These are phyloP conservation scores for Tachysurus fulvidraco DNA, from an alignment of 2,113 vertebrate species.

Conservation along the genomic window DNA sequence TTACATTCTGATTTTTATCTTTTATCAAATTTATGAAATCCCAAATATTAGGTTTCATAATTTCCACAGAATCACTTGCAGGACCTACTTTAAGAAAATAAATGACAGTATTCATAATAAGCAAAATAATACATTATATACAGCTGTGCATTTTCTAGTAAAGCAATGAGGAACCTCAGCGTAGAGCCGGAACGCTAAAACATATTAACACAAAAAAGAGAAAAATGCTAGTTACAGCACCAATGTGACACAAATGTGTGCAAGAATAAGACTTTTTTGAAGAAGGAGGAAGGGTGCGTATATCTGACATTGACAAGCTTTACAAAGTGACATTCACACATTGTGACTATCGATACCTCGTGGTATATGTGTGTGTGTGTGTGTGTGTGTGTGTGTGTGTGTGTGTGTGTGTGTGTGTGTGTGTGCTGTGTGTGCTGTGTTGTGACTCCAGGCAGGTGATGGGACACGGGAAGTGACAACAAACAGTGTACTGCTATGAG, in stretches of 20 bases:
- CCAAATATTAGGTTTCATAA: neutral
- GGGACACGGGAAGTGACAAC: constrained; percentile 18
- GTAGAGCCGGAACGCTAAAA: neutral
- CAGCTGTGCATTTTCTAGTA: neutral
- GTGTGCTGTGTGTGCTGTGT: neutral
- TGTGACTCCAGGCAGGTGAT: constrained; percentile 30
- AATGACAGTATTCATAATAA: constrained; percentile 2
- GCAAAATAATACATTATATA: neutral
- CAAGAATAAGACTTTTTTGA: neutral
- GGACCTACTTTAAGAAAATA: neutral
- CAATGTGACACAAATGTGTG: neutral
- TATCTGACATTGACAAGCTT: neutral
- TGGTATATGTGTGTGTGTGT: neutral
- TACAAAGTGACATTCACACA: constrained; percentile 11
- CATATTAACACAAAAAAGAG: constrained; percentile 10
- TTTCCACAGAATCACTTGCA: neutral
- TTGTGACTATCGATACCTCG: neutral
- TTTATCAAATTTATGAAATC: neutral
- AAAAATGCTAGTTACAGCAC: neutral
- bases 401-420: neutral
- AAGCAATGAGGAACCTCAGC: neutral
- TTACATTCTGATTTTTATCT: neutral
- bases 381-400: neutral
- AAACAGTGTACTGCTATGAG: constrained; percentile 38
- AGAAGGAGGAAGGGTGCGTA: neutral